These are phyloP conservation scores for Andrena fulva DNA, from an alignment of 2,888 invertebrate genomes.

Conservation along the genomic window DNA sequence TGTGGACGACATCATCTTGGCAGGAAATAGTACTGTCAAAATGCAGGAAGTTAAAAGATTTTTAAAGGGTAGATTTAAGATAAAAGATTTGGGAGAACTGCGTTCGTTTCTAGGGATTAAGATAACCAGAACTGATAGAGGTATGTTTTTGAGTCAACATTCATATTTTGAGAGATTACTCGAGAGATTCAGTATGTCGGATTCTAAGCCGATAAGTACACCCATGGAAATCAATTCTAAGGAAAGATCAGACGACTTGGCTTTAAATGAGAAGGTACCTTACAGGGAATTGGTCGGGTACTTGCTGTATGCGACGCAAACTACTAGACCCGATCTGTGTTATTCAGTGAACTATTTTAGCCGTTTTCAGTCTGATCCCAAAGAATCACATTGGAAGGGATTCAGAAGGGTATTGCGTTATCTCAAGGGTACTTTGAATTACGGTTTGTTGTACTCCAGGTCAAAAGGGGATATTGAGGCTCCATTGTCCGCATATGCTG, in stretches of 20 bases:
- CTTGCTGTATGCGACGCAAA: slow-evolving; percentile 1
- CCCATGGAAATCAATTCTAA: background rate
- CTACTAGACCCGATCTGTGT: background rate
- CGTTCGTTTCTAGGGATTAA: background rate
- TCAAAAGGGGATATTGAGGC: background rate
- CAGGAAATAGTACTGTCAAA: background rate
- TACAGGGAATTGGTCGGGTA: slow-evolving; percentile 2
- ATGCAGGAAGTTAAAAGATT: background rate
- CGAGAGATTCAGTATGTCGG: background rate
- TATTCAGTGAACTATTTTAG: background rate
- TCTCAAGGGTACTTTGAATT: background rate
- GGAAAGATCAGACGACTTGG: background rate
- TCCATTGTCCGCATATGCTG: background rate
- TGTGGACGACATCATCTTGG: background rate
- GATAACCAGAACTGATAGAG: background rate
- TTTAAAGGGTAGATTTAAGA: background rate
- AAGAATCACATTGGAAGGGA: background rate
- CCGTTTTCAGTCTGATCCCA: background rate
- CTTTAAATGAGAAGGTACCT: background rate
- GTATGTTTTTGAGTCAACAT: background rate
- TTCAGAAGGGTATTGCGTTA: background rate
- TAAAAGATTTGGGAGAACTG: background rate
- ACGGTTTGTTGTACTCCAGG: background rate
- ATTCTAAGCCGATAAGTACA: background rate
- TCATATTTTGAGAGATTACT: background rate